Evolutionary conservation across 2,797 vertebrate genomes (phyloP).

Genomic region (Morelia viridis): DNA sequence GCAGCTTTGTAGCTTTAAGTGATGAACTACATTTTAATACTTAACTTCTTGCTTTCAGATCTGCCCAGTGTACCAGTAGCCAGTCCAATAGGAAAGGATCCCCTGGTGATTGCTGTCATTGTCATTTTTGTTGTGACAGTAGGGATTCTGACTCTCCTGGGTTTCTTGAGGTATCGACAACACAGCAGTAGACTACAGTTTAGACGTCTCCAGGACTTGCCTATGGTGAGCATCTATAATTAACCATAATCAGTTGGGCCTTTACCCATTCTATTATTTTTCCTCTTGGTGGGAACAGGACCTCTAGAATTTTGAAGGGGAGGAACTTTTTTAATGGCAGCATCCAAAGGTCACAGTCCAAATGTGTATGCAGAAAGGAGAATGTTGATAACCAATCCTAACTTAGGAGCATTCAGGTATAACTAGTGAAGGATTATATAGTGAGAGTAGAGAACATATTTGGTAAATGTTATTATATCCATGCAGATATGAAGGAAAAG

Average conservation of each 20-base stretch:
- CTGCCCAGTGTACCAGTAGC: constrained; percentile 51
- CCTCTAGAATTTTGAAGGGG: not conserved
- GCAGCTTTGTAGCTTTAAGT: constrained; percentile 10
- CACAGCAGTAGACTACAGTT: constrained; percentile 82
- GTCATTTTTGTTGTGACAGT: constrained; percentile 83
- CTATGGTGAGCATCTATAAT: constrained; percentile 80
- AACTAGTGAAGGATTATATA: not conserved
- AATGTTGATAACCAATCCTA: not conserved
- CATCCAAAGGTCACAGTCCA: not conserved
- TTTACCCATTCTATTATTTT: not conserved
- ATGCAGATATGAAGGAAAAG: not conserved
- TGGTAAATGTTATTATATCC: not conserved
- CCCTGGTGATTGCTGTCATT: constrained; percentile 83
- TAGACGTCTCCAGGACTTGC: constrained; percentile 86
- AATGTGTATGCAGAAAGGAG: not conserved
- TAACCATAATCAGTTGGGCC: not conserved
- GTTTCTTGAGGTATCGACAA: constrained; percentile 82
- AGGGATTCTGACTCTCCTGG: constrained; percentile 81
- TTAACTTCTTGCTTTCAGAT: constrained; percentile 53
- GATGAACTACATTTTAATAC: constrained; percentile 30
- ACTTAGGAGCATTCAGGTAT: not conserved
- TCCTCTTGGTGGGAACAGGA: not conserved
- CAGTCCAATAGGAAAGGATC: constrained; percentile 70
- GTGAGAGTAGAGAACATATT: not conserved
- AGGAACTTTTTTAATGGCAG: not conserved